Base-by-base conservation (phyloP, 2,888 invertebrate genomes). In the Chirona hameri region DNA sequence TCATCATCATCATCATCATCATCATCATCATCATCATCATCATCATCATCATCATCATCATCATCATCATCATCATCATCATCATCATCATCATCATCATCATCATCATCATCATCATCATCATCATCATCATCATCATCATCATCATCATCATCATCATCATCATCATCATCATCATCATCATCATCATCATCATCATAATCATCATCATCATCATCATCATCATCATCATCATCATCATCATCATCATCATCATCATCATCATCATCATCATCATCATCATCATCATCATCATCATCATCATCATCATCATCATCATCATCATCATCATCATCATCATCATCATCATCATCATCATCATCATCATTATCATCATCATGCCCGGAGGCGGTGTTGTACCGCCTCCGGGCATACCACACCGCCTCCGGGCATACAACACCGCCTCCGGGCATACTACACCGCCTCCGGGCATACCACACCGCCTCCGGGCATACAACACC, bases 31-130 rank as follows among this genome's bases (percentile, higher is more conserved):
- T 65, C 65, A 65, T 65, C 65, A 65, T 65, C 65, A 65, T 65
- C 65, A 65, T 65, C 65, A 65, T 65, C 65, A 65, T 65, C 65
- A 65, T 65, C 65, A 65, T 65, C 65, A 65, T 65, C 65, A 65
- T 65, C 65, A 65, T 65, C 65, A 65, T 65, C 65, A 65, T 65
- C 65, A 65, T 65, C 65, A 65, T 65, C 65, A 65, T 65, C 65
- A 65, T 65, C 65, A 65, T 65, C 65, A 65, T 65, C 65, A 65
- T 65, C 65, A 65, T 65, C n/a, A n/a, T 65, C n/a, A 65, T 65
- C n/a, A 65, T 65, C n/a, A 65, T 65, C n/a, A 65, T 65, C n/a
- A 65, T 65, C n/a, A 65, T 65, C n/a, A 65, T 79, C 27, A 79
- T 79, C 27, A 79, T 29, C 27, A 65, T 65, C n/a, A 65, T 65